Percentiles rank a stretch among this genome's conserved stretches.
phyloP scores from a whole-genome alignment of 2,888 invertebrate species.

The Junonia oenone region DNA sequence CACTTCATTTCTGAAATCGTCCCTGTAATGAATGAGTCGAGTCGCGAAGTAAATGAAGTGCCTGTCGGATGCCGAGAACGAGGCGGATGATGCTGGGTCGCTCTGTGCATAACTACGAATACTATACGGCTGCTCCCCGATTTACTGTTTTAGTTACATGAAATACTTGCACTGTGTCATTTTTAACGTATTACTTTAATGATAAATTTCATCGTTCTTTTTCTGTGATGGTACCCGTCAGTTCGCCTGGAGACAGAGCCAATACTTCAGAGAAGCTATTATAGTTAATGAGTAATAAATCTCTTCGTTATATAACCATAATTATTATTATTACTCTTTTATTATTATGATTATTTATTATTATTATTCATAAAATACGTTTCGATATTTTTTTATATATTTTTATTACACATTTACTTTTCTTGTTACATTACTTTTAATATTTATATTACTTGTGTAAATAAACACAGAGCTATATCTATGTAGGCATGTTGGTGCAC shows the following conservation, averaged over 20 bases:
- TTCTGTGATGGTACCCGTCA: constrained; percentile 70
- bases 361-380: constrained; percentile 67
- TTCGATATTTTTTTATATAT: constrained; percentile 57
- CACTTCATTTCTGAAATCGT: constrained; percentile 16
- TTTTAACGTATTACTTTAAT: constrained; percentile 49
- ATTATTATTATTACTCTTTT: constrained; percentile 60
- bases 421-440: constrained; percentile 39
- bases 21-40: constrained; percentile 26
- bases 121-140: constrained; percentile 24
- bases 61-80: constrained; percentile 9
- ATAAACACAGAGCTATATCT: constrained; percentile 49
- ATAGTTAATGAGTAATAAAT: constrained; percentile 90
- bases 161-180: constrained; percentile 38
- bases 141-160: constrained; percentile 8
- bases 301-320: constrained; percentile 71
- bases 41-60: constrained; percentile 13
- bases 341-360: constrained; percentile 55
- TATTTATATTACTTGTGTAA: constrained; percentile 45
- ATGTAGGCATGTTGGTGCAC: constrained; percentile 68
- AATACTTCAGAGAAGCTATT: constrained; percentile 97
- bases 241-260: constrained; percentile 97
- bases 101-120: constrained; percentile 23
- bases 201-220: constrained; percentile 61
- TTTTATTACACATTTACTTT: constrained; percentile 55
- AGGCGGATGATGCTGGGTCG: constrained; percentile 2